Base-by-base conservation (phyloP, 2,797 vertebrate genomes). In the Lagothrix lagotricha region DNA sequence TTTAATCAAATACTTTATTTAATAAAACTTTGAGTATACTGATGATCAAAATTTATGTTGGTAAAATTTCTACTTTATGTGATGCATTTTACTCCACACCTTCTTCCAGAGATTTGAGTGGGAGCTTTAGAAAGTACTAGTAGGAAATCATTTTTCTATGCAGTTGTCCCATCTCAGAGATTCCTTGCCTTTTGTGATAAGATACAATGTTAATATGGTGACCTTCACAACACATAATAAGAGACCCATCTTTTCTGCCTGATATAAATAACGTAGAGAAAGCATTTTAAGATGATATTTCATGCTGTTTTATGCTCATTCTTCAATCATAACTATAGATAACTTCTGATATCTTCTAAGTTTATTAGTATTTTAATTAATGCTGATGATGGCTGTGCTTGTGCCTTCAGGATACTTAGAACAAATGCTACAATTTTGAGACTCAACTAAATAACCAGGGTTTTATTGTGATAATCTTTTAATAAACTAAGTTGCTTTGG, bases 341-440 rank as follows among this genome's bases (percentile, higher is more conserved):
- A 87, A 82, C 33, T 80, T 89, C 67, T 90, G 24, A 70, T 80
- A 85, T 58, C 93, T 1, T 36, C n/a, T 92, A 13, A 70, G 30
- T 86, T 96, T 96, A 93, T 93, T 95, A 95, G 86, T 92, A 92
- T 93, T 90, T 92, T 95, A 97, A 91, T 92, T 94, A 98, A 96
- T 94, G 61, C 26, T 76, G 30, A 50, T 93, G 19, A 86, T 82
- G 11, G 14, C 54, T 64, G 20, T 83, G 54, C 41, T 90, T 88
- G 2, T 96, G 54, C 67, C 61, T 90, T 92, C 39, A 48, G 88
- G 54, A 61, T 28, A 96, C 73, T 88, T 64, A 87, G 10, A 95
- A 73, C 57, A 96, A 97, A 96, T 81, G 73, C 15, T 95, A 19
- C 72, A 95, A 80, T 85, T 90, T 2, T 88, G 36, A 97, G 86